phyloP scores from a whole-genome alignment of 2,113 vertebrate genomes.

The Pedetes capensis region DNA sequence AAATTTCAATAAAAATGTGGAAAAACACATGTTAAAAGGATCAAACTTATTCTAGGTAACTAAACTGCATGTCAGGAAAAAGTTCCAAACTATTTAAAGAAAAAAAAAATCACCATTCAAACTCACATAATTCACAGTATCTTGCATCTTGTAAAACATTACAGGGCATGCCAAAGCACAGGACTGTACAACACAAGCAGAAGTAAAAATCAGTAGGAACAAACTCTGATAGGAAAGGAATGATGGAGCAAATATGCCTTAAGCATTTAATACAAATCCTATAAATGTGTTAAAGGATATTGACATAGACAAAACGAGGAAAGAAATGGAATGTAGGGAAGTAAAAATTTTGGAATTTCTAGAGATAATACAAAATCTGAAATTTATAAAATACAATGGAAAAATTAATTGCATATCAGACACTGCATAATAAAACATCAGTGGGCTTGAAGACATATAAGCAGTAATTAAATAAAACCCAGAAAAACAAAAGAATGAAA shows the following conservation, averaged over 20 bases:
- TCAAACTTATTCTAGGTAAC: no score
- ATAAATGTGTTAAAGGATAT: neutral
- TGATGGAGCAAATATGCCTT: neutral
- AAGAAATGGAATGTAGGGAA: neutral
- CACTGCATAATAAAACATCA: neutral
- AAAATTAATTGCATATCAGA: neutral
- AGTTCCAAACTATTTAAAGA: no score
- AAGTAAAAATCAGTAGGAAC: neutral
- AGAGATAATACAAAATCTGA: no score
- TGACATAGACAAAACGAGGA: neutral
- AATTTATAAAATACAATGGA: neutral
- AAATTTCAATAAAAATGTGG: neutral
- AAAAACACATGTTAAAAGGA: neutral
- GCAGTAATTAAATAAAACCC: neutral
- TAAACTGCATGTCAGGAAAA: no score
- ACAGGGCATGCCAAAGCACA: no score
- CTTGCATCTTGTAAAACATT: no score
- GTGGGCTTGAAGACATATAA: neutral
- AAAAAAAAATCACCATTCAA: no score
- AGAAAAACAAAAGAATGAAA: neutral
- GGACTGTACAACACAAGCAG: no score
- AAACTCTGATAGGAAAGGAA: neutral
- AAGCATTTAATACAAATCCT: neutral
- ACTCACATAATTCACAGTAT: no score
- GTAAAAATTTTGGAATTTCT: neutral